Conservation (phyloP, 1,140 invertebrate genomes). For the Aphaenogaster rudis region DNA sequence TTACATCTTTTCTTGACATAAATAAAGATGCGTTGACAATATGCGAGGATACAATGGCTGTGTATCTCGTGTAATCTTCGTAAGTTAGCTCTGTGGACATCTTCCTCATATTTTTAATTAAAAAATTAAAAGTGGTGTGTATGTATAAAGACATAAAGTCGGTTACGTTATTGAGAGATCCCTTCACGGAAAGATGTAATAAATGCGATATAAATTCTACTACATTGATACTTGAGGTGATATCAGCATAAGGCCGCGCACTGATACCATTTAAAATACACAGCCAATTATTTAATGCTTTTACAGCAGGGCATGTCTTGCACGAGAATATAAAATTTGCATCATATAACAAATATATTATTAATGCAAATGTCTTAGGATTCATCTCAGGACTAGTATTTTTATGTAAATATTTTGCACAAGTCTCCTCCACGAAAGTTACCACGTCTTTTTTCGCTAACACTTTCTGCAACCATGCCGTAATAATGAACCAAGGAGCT, state of each 20-base stretch:
- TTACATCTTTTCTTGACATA: constrained; percentile 45
- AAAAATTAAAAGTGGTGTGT: constrained; percentile 48
- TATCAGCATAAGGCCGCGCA: constrained; percentile 71
- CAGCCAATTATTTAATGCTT: constrained; percentile 55
- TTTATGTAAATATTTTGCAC: constrained; percentile 21
- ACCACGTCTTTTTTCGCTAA: constrained; percentile 25
- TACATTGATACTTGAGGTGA: constrained; percentile 23
- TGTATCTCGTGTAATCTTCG: constrained; percentile 61
- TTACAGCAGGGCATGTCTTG: constrained; percentile 23
- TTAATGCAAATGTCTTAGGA: constrained; percentile 58
- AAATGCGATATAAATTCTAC: constrained; percentile 70
- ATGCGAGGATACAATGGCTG: constrained; percentile 35
- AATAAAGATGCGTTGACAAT: constrained; percentile 46
- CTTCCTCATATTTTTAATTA: constrained; percentile 59
- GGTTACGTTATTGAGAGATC: background rate
- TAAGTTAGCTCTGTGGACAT: constrained; percentile 34
- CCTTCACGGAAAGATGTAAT: constrained; percentile 30
- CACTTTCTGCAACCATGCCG: constrained; percentile 56
- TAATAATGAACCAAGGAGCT: constrained; percentile 64
- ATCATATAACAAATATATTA: constrained; percentile 71
- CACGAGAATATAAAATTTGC: constrained; percentile 49
- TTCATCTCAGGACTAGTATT: constrained; percentile 9
- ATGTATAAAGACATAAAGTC: constrained; percentile 45
- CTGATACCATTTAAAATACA: constrained; percentile 40
- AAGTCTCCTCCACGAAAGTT: constrained; percentile 65